Conservation (phyloP, 2,888 invertebrate genomes). For the Apotomis capreana region DNA sequence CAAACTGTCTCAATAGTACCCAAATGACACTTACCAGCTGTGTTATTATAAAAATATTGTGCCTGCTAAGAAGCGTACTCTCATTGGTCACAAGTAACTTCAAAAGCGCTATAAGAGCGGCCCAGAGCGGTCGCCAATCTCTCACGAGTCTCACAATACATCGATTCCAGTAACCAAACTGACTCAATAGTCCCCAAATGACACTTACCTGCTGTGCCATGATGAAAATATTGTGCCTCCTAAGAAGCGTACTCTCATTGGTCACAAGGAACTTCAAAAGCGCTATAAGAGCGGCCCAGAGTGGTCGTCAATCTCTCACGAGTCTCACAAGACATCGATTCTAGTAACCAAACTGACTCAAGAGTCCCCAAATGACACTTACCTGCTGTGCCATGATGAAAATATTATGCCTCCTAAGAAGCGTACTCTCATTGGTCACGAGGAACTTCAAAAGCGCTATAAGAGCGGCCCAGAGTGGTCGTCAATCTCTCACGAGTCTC, state of each 20-base stretch:
- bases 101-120: too few species aligned
- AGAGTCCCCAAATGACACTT: conserved; percentile 86
- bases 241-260: conserved; percentile 92
- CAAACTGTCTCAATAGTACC: conserved; percentile 89
- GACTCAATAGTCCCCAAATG: conserved; percentile 25
- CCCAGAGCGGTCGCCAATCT: background rate
- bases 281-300: too few species aligned
- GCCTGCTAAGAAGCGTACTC: conserved; percentile 91
- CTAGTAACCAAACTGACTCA: conserved; percentile 95
- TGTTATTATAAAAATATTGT: conserved; percentile 87
- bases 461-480: too few species aligned
- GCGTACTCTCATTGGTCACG: conserved; percentile 87
- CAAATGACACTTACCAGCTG: conserved; percentile 87
- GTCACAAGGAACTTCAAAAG: too few species aligned
- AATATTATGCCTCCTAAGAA: conserved; percentile 86
- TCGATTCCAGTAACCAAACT: conserved; percentile 86
- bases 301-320: conserved; percentile 90
- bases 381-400: conserved; percentile 94
- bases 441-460: too few species aligned
- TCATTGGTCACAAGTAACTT: conserved; percentile 80
- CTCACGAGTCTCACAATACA: background rate
- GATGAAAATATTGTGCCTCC: conserved; percentile 87
- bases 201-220: conserved; percentile 90
- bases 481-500: background rate
- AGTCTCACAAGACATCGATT: conserved; percentile 95